These are phyloP conservation scores for Zonitis immaculata DNA, from an alignment of 2,888 invertebrate species.

Conservation along the genomic window DNA sequence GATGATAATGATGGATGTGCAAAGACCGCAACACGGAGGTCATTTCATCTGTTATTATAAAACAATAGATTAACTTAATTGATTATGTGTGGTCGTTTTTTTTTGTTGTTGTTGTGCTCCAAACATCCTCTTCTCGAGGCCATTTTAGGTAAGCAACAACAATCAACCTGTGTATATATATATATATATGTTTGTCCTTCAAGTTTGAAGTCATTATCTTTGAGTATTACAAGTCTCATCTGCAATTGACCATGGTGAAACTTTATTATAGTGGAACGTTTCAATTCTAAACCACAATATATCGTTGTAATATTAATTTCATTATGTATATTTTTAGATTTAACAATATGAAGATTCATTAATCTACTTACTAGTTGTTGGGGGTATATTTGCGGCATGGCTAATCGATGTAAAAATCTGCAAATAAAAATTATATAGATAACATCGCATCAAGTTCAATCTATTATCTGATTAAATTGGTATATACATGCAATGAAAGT, in stretches of 20 bases:
- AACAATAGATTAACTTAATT: neutral
- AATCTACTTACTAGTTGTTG: constrained; percentile 33
- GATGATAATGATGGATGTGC: neutral
- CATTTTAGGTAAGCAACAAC: constrained; percentile 9
- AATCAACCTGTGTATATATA: constrained; percentile 9
- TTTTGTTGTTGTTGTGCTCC: neutral
- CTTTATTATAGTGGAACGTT: neutral
- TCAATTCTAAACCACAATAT: no score
- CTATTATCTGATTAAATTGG: neutral
- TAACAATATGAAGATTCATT: no score
- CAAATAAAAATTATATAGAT: constrained; percentile 17
- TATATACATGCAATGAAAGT: neutral
- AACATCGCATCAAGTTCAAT: no score
- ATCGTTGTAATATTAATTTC: no score
- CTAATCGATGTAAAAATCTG: constrained; percentile 30
- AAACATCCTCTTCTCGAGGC: constrained; percentile 12
- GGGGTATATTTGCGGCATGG: constrained; percentile 38
- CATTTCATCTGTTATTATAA: neutral
- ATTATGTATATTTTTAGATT: no score
- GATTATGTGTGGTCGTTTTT: neutral
- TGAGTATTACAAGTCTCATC: neutral
- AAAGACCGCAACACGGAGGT: neutral
- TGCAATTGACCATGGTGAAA: constrained; percentile 1
- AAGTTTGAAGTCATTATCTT: constrained; percentile 5
- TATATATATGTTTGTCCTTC: no score